phyloP scores from a whole-genome alignment of 2,888 invertebrate genomes.

The Camponotus fellah region DNA sequence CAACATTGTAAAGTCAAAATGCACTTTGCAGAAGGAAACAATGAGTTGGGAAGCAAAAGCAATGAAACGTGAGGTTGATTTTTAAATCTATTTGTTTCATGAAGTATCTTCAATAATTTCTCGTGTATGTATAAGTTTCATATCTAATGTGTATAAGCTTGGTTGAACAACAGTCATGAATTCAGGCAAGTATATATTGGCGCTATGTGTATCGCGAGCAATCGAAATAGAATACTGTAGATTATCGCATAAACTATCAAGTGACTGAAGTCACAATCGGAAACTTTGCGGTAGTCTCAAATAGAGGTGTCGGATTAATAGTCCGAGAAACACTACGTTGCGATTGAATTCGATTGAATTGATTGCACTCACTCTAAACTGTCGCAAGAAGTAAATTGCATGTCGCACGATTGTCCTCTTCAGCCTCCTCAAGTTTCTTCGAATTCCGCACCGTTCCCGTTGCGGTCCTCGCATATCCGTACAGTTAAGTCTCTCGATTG shows the following conservation, averaged over 20 bases:
- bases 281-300: conserved; percentile 45
- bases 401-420: conserved; percentile 40
- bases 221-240: conserved; percentile 57
- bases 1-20: not conserved
- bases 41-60: not conserved
- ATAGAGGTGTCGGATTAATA: conserved; percentile 60
- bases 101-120: conserved; percentile 45
- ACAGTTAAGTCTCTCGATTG: conserved; percentile 3
- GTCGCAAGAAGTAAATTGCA: conserved; percentile 71
- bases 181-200: conserved; percentile 52
- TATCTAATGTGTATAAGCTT: conserved; percentile 67
- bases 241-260: conserved; percentile 56
- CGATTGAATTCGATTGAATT: conserved; percentile 72
- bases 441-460: not conserved
- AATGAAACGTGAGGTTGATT: not conserved
- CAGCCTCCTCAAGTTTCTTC: conserved; percentile 33
- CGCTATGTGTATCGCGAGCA: conserved; percentile 36
- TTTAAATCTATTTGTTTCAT: conserved; percentile 10
- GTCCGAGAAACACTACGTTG: conserved; percentile 57
- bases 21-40: not conserved
- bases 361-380: conserved; percentile 13
- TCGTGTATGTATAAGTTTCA: conserved; percentile 49
- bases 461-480: conserved; percentile 10
- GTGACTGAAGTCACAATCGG: conserved; percentile 57
- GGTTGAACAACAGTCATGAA: conserved; percentile 67